phyloP scores from a whole-genome alignment of 2,888 invertebrate species.

The Pammene fasciana region DNA sequence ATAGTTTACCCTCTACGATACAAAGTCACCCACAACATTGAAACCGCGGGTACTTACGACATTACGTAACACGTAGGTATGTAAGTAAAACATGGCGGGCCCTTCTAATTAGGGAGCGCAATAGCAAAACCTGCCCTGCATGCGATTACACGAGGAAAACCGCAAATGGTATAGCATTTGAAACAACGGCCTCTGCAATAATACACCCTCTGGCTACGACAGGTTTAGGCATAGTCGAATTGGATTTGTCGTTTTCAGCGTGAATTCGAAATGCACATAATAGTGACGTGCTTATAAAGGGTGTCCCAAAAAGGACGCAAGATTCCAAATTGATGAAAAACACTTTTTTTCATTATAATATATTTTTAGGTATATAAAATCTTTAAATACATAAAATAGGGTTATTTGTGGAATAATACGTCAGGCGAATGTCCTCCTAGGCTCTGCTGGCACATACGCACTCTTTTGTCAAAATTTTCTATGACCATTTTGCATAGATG shows the following conservation, averaged over 20 bases:
- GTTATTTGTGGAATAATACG: too few relatives aligned
- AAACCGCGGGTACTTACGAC: constrained; percentile 2
- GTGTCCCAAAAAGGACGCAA: too few relatives aligned
- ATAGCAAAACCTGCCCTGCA: constrained; percentile 52
- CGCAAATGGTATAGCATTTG: constrained; percentile 57
- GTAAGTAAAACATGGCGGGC: constrained; percentile 43
- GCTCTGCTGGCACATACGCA: too few relatives aligned
- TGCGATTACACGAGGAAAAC: constrained; percentile 64
- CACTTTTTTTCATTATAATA: too few relatives aligned
- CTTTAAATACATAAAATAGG: too few relatives aligned
- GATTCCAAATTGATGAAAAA: too few relatives aligned
- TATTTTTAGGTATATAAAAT: too few relatives aligned
- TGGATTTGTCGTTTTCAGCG: constrained; percentile 16
- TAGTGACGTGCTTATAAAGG: background rate
- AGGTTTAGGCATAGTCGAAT: constrained; percentile 23
- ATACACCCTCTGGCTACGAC: constrained; percentile 51
- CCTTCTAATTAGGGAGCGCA: constrained; percentile 67
- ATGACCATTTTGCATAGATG: too few relatives aligned
- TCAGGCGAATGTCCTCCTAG: too few relatives aligned
- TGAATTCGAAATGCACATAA: background rate
- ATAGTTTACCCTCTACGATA: constrained; percentile 21
- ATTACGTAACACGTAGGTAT: constrained; percentile 6
- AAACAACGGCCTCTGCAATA: constrained; percentile 64
- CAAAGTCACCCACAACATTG: background rate
- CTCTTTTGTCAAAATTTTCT: too few relatives aligned